A percentile compares a stretch with the other conserved stretches of the same genome.
Evolutionary conservation across 2,888 invertebrate genomes (phyloP).

Genomic region (Drosophila glabriapex): DNA sequence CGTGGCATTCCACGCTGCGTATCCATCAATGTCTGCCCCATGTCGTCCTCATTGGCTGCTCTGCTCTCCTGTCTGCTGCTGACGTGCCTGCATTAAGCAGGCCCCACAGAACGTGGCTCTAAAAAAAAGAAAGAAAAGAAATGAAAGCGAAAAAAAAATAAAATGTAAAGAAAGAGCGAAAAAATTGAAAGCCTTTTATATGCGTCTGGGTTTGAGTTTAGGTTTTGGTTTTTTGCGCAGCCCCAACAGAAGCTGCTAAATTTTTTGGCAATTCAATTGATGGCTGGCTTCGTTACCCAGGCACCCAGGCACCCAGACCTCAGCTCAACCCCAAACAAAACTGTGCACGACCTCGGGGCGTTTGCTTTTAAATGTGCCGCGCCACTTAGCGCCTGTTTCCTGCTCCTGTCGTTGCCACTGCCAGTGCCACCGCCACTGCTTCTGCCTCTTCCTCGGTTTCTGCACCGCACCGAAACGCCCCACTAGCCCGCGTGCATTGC

Average conservation of each 20-base stretch:
- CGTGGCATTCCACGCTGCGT: conserved; percentile 72
- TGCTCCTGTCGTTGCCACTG: conserved; percentile 23
- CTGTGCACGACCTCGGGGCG: conserved; percentile 65
- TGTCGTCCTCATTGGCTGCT: conserved; percentile 46
- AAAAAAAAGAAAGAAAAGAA: conserved; percentile 19
- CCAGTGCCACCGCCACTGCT: neutral
- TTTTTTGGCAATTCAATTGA: conserved; percentile 70
- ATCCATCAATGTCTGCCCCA: conserved; percentile 78
- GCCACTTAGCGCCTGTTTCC: conserved; percentile 75
- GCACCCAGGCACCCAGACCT: conserved; percentile 1
- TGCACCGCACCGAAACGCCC: neutral
- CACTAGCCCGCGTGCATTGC: conserved; percentile 38
- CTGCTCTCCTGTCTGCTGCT: conserved; percentile 54
- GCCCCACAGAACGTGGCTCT: conserved; percentile 40
- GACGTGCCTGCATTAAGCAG: conserved; percentile 76
- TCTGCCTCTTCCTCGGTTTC: neutral
- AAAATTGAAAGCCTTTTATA: conserved; percentile 76
- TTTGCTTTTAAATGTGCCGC: conserved; percentile 75
- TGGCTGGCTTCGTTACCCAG: conserved; percentile 54
- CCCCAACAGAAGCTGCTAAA: conserved; percentile 70
- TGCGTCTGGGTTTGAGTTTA: conserved; percentile 30
- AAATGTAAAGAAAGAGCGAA: conserved; percentile 10
- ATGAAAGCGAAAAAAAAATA: conserved; percentile 17
- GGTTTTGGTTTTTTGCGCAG: neutral
- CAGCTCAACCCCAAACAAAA: conserved; percentile 39